phyloP scores from a whole-genome alignment of 2,888 invertebrate species.

The Sturmia bella region DNA sequence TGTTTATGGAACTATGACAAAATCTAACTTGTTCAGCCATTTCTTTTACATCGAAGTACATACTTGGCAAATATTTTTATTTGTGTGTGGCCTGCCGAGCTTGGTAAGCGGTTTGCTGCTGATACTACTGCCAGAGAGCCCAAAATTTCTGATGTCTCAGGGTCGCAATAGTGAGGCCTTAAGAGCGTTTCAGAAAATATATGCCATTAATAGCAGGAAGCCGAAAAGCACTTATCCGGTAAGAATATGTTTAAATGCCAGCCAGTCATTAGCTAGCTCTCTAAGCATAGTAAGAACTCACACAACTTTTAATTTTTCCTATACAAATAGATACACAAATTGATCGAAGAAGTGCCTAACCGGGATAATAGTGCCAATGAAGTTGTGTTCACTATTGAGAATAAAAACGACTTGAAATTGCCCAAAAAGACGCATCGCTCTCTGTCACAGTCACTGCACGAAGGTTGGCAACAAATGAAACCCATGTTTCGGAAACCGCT shows the following conservation, averaged over 20 bases:
- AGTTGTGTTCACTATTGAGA: conserved; percentile 74
- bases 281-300: neutral
- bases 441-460: conserved; percentile 80
- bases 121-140: conserved; percentile 83
- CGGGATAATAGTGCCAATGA: conserved; percentile 72
- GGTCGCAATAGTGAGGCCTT: conserved; percentile 78
- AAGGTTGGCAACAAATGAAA: conserved; percentile 85
- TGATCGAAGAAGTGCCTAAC: conserved; percentile 76
- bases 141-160: conserved; percentile 79
- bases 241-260: conserved; percentile 57
- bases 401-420: conserved; percentile 59
- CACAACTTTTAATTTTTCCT: neutral
- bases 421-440: conserved; percentile 68
- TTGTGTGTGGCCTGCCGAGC: conserved; percentile 85
- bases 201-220: conserved; percentile 85
- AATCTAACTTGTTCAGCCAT: neutral
- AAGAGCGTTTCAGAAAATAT: conserved; percentile 83
- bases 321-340: conserved; percentile 73
- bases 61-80: conserved; percentile 82
- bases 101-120: conserved; percentile 84
- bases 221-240: conserved; percentile 86
- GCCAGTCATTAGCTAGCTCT: too few species aligned
- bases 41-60: conserved; percentile 72
- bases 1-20: neutral
- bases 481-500: conserved; percentile 86